phyloP scores from a whole-genome alignment of 2,113 vertebrate species.

The Seriola rivoliana region DNA sequence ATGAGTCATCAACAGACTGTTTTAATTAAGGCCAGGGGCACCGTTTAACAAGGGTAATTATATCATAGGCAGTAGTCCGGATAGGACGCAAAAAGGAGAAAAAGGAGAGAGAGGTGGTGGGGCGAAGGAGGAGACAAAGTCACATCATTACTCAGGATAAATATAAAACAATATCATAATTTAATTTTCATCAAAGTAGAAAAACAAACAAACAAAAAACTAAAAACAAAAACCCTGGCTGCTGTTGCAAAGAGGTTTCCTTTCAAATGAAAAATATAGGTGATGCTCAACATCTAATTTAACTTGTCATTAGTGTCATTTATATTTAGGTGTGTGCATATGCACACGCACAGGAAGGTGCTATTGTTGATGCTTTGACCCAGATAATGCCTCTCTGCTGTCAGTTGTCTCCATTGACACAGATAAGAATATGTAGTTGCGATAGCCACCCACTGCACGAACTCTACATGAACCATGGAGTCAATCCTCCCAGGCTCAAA shows the following conservation, averaged over 20 bases:
- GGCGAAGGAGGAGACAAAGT: slow-evolving; percentile 11
- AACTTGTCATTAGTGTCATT: slow-evolving; percentile 4
- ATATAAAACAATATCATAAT: slow-evolving; percentile 5
- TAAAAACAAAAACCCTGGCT: background rate
- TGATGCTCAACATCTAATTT: background rate
- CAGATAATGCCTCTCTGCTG: slow-evolving; percentile 27
- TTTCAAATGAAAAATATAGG: background rate
- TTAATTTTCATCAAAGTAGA: background rate
- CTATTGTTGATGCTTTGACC: slow-evolving; percentile 20
- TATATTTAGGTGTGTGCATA: background rate
- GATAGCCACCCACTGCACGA: slow-evolving; percentile 59
- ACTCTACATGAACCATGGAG: slow-evolving; percentile 51
- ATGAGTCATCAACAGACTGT: slow-evolving; percentile 80
- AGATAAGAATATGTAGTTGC: slow-evolving; percentile 51
- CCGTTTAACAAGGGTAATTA: slow-evolving; percentile 78
- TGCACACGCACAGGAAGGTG: background rate
- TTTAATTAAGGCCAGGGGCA: slow-evolving; percentile 79
- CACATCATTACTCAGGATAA: background rate
- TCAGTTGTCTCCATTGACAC: slow-evolving; percentile 32
- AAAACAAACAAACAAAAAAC: no score
- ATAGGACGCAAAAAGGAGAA: slow-evolving; percentile 24
- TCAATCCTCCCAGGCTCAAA: slow-evolving; percentile 29
- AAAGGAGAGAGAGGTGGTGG: slow-evolving; percentile 8
- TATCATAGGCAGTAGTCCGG: slow-evolving; percentile 65
- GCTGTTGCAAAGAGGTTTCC: slow-evolving; percentile 8